Conservation (phyloP, 2,888 invertebrate species). For the Piscicola geometra region DNA sequence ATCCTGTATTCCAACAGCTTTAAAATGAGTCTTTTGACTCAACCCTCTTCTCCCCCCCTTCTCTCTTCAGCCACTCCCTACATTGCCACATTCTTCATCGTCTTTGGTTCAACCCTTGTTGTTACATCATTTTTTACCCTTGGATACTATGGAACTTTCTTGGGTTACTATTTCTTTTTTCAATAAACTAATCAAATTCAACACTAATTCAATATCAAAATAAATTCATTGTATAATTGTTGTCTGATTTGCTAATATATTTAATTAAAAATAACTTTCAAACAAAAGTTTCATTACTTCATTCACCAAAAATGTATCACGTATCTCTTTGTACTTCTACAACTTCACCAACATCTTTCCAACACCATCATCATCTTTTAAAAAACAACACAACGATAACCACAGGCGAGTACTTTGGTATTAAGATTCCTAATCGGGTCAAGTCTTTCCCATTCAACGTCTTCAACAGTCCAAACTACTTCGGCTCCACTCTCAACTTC, state of each 20-base stretch:
- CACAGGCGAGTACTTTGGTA: slow-evolving; percentile 37
- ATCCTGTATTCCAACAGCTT: not conserved
- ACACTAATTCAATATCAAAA: not conserved
- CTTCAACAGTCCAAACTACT: slow-evolving; percentile 26
- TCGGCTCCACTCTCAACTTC: slow-evolving; percentile 31
- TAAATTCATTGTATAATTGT: no score
- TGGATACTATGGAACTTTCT: slow-evolving; percentile 38
- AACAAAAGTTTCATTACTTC: no score
- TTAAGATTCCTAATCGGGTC: slow-evolving; percentile 25
- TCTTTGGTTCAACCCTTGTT: slow-evolving; percentile 34
- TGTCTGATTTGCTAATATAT: no score
- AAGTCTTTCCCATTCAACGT: slow-evolving; percentile 32
- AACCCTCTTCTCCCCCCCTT: not conserved
- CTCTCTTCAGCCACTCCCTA: slow-evolving; percentile 17
- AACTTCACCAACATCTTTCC: no score
- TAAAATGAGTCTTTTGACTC: not conserved
- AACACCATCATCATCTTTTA: no score
- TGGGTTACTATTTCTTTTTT: slow-evolving; percentile 34
- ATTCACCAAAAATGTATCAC: no score
- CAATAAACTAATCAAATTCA: not conserved
- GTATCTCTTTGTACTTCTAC: no score
- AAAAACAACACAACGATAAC: no score
- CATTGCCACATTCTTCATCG: slow-evolving; percentile 32
- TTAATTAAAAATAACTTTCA: no score
- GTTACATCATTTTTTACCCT: slow-evolving; percentile 33